A percentile compares a stretch with the other conserved stretches of the same genome.
phyloP scores from a whole-genome alignment of 2,888 invertebrate species.

The Osedax frankpressi region DNA sequence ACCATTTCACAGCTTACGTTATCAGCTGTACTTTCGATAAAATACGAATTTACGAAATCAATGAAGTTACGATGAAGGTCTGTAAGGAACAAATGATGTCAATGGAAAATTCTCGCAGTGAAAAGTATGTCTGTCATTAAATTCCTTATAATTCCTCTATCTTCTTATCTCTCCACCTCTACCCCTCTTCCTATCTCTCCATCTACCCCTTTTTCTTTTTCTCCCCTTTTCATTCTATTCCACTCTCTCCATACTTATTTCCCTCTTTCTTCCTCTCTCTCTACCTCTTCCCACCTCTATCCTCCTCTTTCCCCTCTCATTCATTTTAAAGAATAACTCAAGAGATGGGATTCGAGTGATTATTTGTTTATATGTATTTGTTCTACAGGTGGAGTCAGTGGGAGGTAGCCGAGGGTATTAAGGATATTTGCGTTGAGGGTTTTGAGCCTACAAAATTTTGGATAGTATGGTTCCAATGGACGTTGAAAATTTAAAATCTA shows the following conservation, averaged over 20 bases:
- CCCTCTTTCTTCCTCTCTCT: neutral
- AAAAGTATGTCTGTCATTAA: too few relatives aligned
- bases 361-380: neutral
- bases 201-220: too few relatives aligned
- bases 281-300: too few relatives aligned
- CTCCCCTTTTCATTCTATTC: too few relatives aligned
- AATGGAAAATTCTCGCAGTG: conserved; percentile 29
- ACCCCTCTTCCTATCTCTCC: too few relatives aligned
- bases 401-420: conserved; percentile 32
- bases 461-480: conserved; percentile 17
- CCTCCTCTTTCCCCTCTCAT: too few relatives aligned
- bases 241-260: too few relatives aligned
- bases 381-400: conserved; percentile 26
- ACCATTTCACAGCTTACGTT: conserved; percentile 32
- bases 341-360: neutral
- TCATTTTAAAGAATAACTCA: too few relatives aligned
- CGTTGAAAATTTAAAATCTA: conserved; percentile 25
- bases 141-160: too few relatives aligned
- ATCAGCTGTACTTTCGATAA: conserved; percentile 36
- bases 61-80: neutral
- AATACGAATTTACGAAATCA: conserved; percentile 29
- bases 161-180: too few relatives aligned
- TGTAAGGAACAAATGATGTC: conserved; percentile 33
- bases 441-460: neutral
- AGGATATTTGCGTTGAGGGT: conserved; percentile 23